These are phyloP conservation scores for Cyclina sinensis DNA, from an alignment of 1,140 invertebrate species.

Conservation along the genomic window DNA sequence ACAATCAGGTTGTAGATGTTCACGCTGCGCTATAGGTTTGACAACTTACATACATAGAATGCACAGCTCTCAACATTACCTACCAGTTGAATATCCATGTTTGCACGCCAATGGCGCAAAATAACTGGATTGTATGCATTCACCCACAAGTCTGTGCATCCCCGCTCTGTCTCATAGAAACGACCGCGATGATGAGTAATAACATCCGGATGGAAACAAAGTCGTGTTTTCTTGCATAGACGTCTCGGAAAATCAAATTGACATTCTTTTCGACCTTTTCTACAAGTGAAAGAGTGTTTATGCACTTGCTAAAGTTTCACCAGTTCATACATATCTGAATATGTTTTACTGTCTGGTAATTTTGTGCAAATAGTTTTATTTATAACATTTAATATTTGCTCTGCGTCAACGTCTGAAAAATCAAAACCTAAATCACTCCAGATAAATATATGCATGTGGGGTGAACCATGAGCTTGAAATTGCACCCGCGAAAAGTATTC, in stretches of 20 bases:
- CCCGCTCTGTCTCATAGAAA: no score
- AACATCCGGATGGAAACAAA: not conserved
- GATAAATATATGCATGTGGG: constrained; percentile 86
- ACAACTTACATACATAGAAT: no score
- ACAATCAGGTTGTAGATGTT: not conserved
- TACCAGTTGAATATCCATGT: no score
- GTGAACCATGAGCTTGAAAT: constrained; percentile 86
- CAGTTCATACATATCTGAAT: constrained; percentile 11
- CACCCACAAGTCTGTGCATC: no score
- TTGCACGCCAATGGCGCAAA: no score
- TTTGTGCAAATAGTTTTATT: constrained; percentile 12
- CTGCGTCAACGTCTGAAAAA: no score
- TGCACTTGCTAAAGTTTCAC: not conserved
- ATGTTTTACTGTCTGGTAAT: not conserved
- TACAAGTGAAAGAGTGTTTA: not conserved
- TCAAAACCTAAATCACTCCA: constrained; percentile 78
- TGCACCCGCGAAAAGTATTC: constrained; percentile 83
- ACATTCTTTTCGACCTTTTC: not conserved
- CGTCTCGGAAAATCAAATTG: constrained; percentile 22
- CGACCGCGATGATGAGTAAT: no score
- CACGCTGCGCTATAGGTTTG: no score
- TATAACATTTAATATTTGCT: constrained; percentile 13
- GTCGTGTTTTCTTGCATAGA: not conserved
- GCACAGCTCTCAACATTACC: no score
- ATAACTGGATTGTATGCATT: no score